phyloP scores from a whole-genome alignment of 2,113 vertebrate genomes.

The Benthochromis sp. region DNA sequence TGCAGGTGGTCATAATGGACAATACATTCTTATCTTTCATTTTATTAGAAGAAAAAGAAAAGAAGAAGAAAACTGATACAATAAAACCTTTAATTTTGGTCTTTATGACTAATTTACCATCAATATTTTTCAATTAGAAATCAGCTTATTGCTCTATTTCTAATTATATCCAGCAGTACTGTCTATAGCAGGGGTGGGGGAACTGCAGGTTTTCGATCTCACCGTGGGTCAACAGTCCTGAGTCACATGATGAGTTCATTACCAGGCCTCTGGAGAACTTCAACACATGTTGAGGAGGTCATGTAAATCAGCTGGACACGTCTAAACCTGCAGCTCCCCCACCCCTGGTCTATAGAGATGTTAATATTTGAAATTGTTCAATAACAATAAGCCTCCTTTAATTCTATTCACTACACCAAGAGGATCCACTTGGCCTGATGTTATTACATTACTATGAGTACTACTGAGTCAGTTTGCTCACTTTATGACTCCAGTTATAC shows the following conservation, averaged over 20 bases:
- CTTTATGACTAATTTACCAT: not conserved
- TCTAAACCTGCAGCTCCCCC: not conserved
- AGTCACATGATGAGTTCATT: not conserved
- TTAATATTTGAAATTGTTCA: fast-evolving
- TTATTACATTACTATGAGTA: not conserved
- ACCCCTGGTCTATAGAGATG: not conserved
- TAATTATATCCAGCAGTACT: not conserved
- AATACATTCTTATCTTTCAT: not conserved
- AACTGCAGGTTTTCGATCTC: not conserved
- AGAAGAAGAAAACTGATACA: not conserved
- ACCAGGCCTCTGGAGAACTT: not conserved
- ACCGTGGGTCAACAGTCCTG: not conserved
- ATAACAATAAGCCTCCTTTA: not conserved
- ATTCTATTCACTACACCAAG: not conserved
- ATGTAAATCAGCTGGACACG: not conserved
- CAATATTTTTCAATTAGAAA: not conserved
- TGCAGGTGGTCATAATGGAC: fast-evolving
- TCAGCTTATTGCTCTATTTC: not conserved
- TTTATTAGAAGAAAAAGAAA: fast-evolving
- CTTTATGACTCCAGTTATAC: not conserved
- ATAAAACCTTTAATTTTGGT: not conserved
- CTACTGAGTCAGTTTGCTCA: fast-evolving
- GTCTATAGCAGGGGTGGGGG: not conserved
- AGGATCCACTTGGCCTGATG: fast-evolving
- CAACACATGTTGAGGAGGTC: not conserved